Evolutionary conservation across 2,888 invertebrate genomes (phyloP), one percentile per base, ranked within the genome.

Genomic region (Dioctria rufipes): DNA sequence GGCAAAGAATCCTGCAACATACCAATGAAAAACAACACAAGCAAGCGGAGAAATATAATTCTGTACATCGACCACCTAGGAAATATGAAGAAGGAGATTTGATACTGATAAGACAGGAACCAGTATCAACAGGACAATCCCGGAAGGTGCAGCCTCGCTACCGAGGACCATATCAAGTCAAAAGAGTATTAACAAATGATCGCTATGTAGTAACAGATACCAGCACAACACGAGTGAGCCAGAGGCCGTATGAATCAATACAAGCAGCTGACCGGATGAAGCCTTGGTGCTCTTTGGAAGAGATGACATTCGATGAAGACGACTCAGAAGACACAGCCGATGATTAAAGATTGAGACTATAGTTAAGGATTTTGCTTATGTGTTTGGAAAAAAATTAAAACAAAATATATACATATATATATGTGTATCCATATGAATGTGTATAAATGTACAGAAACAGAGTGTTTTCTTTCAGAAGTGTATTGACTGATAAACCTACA

Each of bases 91-190:
- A n/a, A 61, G 75, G 75, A 5, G 61, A 75, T 43, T 9, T 75
- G 0, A 46, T 75, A 3, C n/a, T 75, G 3, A n/a, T 75, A 25
- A 13, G 43, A 60, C 40, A 40, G n/a, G 75, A 75, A 13, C 61
- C 75, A 25, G 9, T 49, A 42, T 4, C 75, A 13, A 75, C 61
- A 13, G 75, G 75, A 13, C 61, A 75, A 61, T 37, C 60, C n/a
- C 58, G 46, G n/a, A 75, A 75, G 25, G 11, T 40, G 13, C 43
- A 46, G 40, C 60, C 60, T n/a, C n/a, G n/a, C n/a, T 75, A 61
- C 11, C 13, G 42, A 6, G 75, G 61, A 6, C 75, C 75, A 0
- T 75, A 60, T 61, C 4, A 61, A 25, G 61, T 75, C 3, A 60
- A 61, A 37, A 43, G 8, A 5, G 60, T 43, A 2, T 11, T 75